A percentile compares a stretch with the other conserved stretches of the same genome.
Conservation (phyloP, 2,888 invertebrate genomes). For the Psylliodes chrysocephalus region DNA sequence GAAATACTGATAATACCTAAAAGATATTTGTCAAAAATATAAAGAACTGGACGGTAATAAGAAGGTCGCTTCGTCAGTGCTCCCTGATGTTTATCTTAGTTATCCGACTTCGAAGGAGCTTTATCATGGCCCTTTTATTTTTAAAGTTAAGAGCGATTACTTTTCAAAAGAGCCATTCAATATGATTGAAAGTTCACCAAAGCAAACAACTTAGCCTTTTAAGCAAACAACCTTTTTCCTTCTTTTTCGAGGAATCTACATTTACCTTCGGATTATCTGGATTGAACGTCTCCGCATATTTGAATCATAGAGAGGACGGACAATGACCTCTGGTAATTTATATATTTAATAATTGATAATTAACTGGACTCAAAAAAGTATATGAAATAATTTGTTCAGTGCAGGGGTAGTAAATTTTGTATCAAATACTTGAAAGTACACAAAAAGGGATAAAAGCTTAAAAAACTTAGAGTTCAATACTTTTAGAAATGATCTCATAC, state of each 20-base stretch:
- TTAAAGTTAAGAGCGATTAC: constrained; percentile 34
- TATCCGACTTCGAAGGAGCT: constrained; percentile 29
- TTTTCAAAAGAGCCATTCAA: constrained; percentile 34
- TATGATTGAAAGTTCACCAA: constrained; percentile 35
- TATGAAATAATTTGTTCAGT: too few species aligned
- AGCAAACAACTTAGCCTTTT: constrained; percentile 37
- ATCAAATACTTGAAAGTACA: too few species aligned
- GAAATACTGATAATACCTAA: too few species aligned
- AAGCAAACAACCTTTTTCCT: neutral
- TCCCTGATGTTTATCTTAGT: constrained; percentile 31
- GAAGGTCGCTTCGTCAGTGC: constrained; percentile 10
- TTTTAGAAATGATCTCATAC: too few species aligned
- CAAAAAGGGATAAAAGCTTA: too few species aligned
- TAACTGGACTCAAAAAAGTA: too few species aligned
- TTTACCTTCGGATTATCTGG: constrained; percentile 12
- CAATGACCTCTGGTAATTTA: neutral
- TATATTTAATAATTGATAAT: too few species aligned
- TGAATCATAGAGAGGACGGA: neutral
- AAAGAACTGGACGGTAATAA: neutral
- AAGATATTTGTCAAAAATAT: neutral
- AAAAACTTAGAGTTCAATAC: too few species aligned
- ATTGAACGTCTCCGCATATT: constrained; percentile 1
- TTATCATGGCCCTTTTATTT: constrained; percentile 34
- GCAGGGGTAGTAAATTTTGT: too few species aligned
- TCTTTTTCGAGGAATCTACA: constrained; percentile 3